Conservation (phyloP, 2,888 invertebrate genomes). For the Pammene aurita region DNA sequence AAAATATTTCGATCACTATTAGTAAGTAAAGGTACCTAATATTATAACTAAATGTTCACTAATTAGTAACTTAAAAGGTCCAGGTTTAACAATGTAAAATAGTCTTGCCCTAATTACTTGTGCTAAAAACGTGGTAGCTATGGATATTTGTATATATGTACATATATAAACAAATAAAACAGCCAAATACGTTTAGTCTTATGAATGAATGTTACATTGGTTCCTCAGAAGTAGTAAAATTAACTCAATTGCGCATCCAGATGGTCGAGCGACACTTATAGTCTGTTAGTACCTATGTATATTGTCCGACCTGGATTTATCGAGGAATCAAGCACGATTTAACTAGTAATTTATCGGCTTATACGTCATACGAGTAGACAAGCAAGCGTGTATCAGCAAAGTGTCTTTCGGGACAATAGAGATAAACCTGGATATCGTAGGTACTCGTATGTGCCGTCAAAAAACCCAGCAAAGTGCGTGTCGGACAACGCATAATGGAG, state of each 20-base stretch:
- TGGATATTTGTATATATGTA: too few species aligned
- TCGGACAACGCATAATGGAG: too few species aligned
- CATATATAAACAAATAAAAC: background rate
- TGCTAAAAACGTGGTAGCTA: too few species aligned
- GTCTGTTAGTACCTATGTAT: constrained; percentile 49
- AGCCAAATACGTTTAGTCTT: constrained; percentile 48
- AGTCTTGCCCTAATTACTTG: too few species aligned
- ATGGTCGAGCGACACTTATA: constrained; percentile 62
- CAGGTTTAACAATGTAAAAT: too few species aligned
- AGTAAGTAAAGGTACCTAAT: too few species aligned
- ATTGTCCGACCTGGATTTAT: constrained; percentile 28
- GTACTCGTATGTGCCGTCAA: too few species aligned
- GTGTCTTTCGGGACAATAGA: background rate
- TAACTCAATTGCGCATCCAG: constrained; percentile 68
- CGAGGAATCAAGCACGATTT: constrained; percentile 22
- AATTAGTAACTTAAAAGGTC: too few species aligned
- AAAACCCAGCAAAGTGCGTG: too few species aligned
- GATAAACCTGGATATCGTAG: background rate
- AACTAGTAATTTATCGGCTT: constrained; percentile 15
- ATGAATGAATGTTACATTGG: constrained; percentile 69
- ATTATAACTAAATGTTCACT: too few species aligned
- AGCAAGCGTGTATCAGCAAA: constrained; percentile 1
- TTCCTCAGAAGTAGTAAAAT: constrained; percentile 68
- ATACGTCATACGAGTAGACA: constrained; percentile 20
- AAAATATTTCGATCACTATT: too few species aligned